phyloP scores from a whole-genome alignment of 2,113 vertebrate genomes.

The Ptychochromis oligacanthus region DNA sequence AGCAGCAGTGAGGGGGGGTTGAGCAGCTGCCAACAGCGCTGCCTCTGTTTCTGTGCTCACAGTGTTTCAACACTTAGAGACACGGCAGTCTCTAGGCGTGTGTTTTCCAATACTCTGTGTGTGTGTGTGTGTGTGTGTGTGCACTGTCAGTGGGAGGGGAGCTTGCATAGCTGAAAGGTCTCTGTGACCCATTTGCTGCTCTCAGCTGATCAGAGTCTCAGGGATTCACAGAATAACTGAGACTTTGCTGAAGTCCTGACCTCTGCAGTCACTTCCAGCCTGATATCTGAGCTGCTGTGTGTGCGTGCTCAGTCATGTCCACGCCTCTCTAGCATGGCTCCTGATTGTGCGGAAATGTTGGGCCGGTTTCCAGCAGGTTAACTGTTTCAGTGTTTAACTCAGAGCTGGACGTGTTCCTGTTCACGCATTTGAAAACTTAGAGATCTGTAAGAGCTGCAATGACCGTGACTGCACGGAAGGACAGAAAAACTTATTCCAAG shows the following conservation, averaged over 20 bases:
- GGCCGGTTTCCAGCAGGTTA: not conserved
- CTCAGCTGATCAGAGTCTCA: not conserved
- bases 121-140: not conserved
- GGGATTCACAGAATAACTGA: not conserved
- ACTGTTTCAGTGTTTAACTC: not conserved
- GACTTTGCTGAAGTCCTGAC: not conserved
- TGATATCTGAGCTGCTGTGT: not conserved
- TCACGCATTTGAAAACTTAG: not conserved
- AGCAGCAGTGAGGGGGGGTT: not conserved
- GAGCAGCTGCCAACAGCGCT: too few species aligned
- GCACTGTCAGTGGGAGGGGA: not conserved
- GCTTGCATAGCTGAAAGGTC: conserved; percentile 10
- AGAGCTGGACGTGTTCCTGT: not conserved
- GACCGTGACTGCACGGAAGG: too few species aligned
- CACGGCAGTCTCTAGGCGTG: too few species aligned
- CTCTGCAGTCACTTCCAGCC: not conserved
- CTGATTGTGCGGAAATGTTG: not conserved
- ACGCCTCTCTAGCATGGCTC: not conserved
- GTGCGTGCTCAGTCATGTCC: not conserved
- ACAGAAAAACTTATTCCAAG: accelerated
- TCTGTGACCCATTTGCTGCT: conserved; percentile 13
- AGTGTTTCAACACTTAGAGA: too few species aligned
- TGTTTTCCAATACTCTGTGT: too few species aligned
- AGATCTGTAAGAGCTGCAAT: not conserved
- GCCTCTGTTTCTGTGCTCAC: too few species aligned